Conservation (phyloP, 2,888 invertebrate species). For the Morinoia aosen region DNA sequence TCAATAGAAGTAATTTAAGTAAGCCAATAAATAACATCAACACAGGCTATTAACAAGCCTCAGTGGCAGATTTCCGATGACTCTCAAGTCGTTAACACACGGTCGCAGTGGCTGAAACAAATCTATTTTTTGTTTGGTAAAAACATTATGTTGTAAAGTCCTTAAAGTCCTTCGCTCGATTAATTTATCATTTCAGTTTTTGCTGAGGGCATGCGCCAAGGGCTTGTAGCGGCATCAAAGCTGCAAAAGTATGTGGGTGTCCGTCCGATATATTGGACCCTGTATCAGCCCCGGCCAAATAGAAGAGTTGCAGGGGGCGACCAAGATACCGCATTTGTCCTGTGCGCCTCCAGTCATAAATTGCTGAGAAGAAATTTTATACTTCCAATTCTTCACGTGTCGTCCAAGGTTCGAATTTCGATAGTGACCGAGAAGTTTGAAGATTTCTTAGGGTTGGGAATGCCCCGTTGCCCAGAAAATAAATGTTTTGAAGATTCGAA, state of each 20-base stretch:
- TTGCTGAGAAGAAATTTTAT: constrained; percentile 48
- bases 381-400: constrained; percentile 51
- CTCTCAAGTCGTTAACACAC: no score
- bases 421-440: constrained; percentile 36
- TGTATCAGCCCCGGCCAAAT: background rate
- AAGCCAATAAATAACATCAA: no score
- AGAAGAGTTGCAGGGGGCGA: background rate
- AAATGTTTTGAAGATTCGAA: constrained; percentile 1
- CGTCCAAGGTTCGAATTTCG: constrained; percentile 49
- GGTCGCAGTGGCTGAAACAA: no score
- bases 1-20: no score
- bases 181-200: background rate
- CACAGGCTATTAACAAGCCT: no score
- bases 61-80: no score
- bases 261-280: constrained; percentile 7
- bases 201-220: background rate
- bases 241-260: background rate
- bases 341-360: constrained; percentile 28
- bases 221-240: background rate
- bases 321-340: constrained; percentile 44
- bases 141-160: background rate
- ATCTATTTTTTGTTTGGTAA: background rate
- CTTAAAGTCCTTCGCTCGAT: background rate
- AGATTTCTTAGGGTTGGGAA: constrained; percentile 22
- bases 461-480: background rate